Base-by-base conservation (phyloP, 2,113 vertebrate genomes). In the Barnardius zonarius region DNA sequence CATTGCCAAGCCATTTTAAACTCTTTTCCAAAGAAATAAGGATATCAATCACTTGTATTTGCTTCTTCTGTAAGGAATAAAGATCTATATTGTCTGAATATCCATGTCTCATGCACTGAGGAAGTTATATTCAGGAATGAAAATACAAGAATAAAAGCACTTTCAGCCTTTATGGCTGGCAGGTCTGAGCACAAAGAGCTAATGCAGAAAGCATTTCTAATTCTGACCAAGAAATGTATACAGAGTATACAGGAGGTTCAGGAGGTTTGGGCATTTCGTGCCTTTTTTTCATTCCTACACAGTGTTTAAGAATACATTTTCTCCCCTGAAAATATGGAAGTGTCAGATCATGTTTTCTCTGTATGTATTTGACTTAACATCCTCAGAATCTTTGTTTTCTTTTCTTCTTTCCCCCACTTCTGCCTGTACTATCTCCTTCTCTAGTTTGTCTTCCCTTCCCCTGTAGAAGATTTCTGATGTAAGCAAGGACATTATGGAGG, bases 1-100 rank as follows among this genome's bases (percentile, higher is more conserved):
- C 68, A 61, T 92, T 79, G 73, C 91, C 92, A 92, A 95, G 93
- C 94, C 67, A 84, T 96, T 97, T 96, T 94, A 68, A 24, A 91
- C 87, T 91, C 85, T 91, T 95, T 95, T 86, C 92, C 41, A 41
- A 78, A 82, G 90, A 68, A 95, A 57, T 78, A 80, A 93, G 81
- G 67, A 23, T 41, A 75, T 86, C 91, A 57, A 72, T 96, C 96
- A 78, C 41, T 35, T 11, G 44, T 52, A 88, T 88, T 92, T 85
- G 25, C 90, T 95, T 74, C 59, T 88, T 63, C 77, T 77, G 63
- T 91, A 85, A 83, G 72, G 55, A 63, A 68, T 55, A 84, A 92
- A 89, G 80, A 69, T 70, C 81, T 81, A 24, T 90, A 77, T 64
- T 51, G 23, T 80, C 74, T 91, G 64, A 81, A 67, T 72, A 72